phyloP scores from a whole-genome alignment of 2,797 vertebrate genomes.

The Rhinatrema bivittatum region DNA sequence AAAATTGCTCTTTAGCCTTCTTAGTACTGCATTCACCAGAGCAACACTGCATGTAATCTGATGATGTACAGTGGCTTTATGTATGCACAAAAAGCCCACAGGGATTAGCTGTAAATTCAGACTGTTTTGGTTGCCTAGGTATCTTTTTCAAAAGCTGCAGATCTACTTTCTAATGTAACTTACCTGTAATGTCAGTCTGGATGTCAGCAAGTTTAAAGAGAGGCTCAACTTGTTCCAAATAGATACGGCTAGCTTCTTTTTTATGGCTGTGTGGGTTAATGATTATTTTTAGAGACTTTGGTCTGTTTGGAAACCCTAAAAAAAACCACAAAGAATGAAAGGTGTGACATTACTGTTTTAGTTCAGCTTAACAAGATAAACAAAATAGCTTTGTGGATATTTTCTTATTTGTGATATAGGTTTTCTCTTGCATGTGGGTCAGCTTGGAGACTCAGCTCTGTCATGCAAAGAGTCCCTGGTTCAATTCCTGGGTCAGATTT shows the following conservation, averaged over 20 bases:
- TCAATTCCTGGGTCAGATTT: too few relatives aligned
- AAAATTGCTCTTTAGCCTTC: too few relatives aligned
- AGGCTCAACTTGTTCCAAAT: slow-evolving; percentile 79
- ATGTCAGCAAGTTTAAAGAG: slow-evolving; percentile 86
- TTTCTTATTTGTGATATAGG: too few relatives aligned
- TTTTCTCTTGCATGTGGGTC: too few relatives aligned
- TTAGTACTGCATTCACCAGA: too few relatives aligned
- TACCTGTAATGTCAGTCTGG: slow-evolving; percentile 74
- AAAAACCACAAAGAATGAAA: slow-evolving; percentile 9
- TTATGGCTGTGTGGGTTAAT: slow-evolving; percentile 88
- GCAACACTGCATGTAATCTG: slow-evolving; percentile 15
- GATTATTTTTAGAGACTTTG: slow-evolving; percentile 80
- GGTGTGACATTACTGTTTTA: too few relatives aligned
- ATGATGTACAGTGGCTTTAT: slow-evolving; percentile 17
- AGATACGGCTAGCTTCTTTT: slow-evolving; percentile 77
- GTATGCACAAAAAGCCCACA: slow-evolving; percentile 5
- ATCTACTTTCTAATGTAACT: slow-evolving; percentile 34
- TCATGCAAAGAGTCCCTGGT: too few relatives aligned
- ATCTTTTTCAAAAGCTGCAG: slow-evolving; percentile 7
- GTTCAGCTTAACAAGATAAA: too few relatives aligned
- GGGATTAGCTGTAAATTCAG: slow-evolving; percentile 19
- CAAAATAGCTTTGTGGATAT: too few relatives aligned
- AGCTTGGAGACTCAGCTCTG: too few relatives aligned
- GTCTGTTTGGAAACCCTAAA: slow-evolving; percentile 68
- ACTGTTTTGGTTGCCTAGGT: background rate